These are phyloP conservation scores for Camelus dromedarius DNA, from an alignment of 2,113 vertebrate genomes.

Conservation along the genomic window DNA sequence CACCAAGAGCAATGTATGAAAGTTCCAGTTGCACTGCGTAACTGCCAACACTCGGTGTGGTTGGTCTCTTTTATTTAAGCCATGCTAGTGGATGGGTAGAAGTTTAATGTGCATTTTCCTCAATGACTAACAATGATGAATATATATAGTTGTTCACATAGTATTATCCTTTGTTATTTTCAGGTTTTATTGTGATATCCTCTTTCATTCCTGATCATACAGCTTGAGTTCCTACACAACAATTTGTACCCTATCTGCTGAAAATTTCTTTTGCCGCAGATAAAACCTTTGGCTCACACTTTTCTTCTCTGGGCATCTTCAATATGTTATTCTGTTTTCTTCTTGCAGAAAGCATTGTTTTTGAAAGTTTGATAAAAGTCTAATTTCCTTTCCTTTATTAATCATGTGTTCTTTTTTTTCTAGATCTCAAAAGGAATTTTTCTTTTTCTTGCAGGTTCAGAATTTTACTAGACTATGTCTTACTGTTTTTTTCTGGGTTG, in stretches of 20 bases:
- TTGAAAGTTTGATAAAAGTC: background rate
- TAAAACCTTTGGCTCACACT: background rate
- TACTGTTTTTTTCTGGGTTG: background rate
- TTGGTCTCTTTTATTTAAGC: background rate
- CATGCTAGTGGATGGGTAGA: background rate
- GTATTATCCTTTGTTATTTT: background rate
- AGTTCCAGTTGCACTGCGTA: background rate
- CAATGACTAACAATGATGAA: background rate
- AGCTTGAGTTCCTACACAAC: background rate
- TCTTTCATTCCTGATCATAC: background rate
- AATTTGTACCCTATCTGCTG: background rate
- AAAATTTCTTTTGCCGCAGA: background rate
- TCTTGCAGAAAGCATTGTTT: background rate
- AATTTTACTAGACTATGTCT: background rate
- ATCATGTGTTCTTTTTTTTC: background rate
- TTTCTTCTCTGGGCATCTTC: background rate
- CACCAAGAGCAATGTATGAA: background rate
- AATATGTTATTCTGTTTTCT: background rate
- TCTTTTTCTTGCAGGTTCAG: background rate
- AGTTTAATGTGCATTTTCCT: background rate
- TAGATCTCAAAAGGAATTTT: background rate
- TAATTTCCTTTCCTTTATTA: background rate
- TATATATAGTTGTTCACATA: no score
- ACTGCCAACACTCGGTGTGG: background rate
- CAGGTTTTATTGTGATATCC: background rate